Conservation (phyloP, 2,888 invertebrate species). For the Nephrocerus scutellatus region DNA sequence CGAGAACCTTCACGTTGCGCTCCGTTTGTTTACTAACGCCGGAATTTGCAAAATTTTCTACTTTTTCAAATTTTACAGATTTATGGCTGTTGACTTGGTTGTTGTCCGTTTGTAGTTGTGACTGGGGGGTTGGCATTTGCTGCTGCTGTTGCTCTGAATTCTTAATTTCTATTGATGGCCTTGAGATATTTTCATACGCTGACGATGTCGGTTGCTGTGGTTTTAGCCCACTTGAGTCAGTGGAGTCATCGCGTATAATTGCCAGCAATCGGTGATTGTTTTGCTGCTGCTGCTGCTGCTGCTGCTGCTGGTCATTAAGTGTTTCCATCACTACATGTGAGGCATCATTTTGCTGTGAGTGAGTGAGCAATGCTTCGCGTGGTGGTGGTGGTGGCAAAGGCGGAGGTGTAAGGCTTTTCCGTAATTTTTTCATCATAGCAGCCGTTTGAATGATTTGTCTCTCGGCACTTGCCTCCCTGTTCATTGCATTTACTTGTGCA, state of each 20-base stretch:
- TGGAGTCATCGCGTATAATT: slow-evolving; percentile 54
- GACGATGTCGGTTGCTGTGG: slow-evolving; percentile 23
- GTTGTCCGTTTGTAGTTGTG: slow-evolving; percentile 14
- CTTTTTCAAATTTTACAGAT: not conserved
- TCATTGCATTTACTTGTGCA: slow-evolving; percentile 35
- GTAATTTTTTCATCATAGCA: slow-evolving; percentile 39
- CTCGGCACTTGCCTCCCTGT: slow-evolving; percentile 31
- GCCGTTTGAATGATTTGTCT: slow-evolving; percentile 36
- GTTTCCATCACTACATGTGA: too few species aligned
- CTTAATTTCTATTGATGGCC: too few species aligned
- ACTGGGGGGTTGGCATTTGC: slow-evolving; percentile 19
- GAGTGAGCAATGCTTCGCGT: too few species aligned
- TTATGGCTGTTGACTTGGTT: slow-evolving; percentile 18
- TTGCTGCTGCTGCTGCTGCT: slow-evolving; percentile 23
- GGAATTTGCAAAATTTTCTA: not conserved
- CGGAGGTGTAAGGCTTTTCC: slow-evolving; percentile 40
- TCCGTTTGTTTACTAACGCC: not conserved
- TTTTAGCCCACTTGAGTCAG: slow-evolving; percentile 13
- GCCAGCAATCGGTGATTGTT: slow-evolving; percentile 56
- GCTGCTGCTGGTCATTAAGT: slow-evolving; percentile 7
- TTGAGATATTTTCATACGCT: slow-evolving; percentile 42
- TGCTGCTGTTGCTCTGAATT: slow-evolving; percentile 27
- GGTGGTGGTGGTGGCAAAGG: slow-evolving; percentile 38
- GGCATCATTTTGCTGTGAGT: too few species aligned
- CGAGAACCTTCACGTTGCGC: too few species aligned